Evolutionary conservation across 1,140 invertebrate genomes (phyloP), one percentile per base, ranked within the genome.

Genomic region (Probaryconus sp.): DNA sequence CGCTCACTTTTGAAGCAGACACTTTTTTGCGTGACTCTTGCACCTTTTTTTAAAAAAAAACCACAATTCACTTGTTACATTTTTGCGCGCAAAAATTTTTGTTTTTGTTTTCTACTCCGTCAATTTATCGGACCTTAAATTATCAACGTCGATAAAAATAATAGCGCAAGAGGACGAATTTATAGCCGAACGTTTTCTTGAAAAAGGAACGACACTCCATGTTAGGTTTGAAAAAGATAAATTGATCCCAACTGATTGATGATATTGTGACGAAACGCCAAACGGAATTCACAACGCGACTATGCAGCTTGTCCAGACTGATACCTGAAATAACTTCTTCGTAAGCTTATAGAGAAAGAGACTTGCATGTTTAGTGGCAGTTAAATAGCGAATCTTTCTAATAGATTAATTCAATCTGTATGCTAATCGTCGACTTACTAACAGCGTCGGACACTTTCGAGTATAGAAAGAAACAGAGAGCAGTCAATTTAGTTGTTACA

Each of bases 151-250:
- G 21, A n/a, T 5, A n/a, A 33, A 16, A 20, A 2, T 16, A 13
- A 30, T 30, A 6, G 3, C 21, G 21, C 21, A 24, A 24, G 7
- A 24, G n/a, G n/a, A n/a, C n/a, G n/a, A n/a, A n/a, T n/a, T 9
- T 7, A 31, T 10, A 37, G 26, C n/a, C n/a, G 14, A 11, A 24
- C n/a, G 3, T 48, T 56, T 51, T 30, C 17, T 20, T 20, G 1
- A 37, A 26, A 48, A 26, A 35, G 13, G 10, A n/a, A n/a, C n/a
- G n/a, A 21, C 48, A 58, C 45, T 18, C 37, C 65, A 37, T 51
- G 30, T 60, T 51, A 9, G 42, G 42, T 20, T 55, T 42, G 55
- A 61, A 61, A 60, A 61, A 70, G 58, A 71, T 56, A 56, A 63
- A 71, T 55, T 35, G 48, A 63, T 50, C 16, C 1, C 28, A 24